phyloP scores from a whole-genome alignment of 2,888 invertebrate genomes.

The Altica lythri region DNA sequence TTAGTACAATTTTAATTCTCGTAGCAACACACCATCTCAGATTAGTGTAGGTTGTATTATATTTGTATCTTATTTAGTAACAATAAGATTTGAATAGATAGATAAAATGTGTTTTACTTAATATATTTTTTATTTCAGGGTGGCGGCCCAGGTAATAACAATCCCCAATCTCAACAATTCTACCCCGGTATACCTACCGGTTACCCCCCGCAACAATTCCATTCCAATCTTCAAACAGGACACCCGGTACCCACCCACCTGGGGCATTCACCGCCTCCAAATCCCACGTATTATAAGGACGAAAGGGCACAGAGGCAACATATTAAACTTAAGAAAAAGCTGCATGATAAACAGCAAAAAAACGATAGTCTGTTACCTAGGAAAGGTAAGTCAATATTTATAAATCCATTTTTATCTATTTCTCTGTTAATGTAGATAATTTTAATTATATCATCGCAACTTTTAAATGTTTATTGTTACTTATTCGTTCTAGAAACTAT shows the following conservation, averaged over 20 bases:
- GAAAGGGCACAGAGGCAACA: slow-evolving; percentile 79
- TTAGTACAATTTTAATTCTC: no score
- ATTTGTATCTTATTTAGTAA: no score
- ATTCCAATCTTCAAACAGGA: slow-evolving; percentile 62
- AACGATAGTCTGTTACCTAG: slow-evolving; percentile 52
- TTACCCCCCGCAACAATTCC: slow-evolving; percentile 56
- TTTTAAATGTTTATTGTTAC: no score
- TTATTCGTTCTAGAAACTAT: no score
- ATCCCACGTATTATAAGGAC: slow-evolving; percentile 70
- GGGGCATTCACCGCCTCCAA: slow-evolving; percentile 71
- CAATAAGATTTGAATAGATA: no score
- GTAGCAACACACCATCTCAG: no score
- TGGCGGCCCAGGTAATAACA: slow-evolving; percentile 73
- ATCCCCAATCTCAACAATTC: slow-evolving; percentile 71
- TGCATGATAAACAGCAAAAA: slow-evolving; percentile 62
- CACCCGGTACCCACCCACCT: slow-evolving; percentile 63
- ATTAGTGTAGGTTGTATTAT: no score
- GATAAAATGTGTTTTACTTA: no score
- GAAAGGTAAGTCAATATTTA: no score
- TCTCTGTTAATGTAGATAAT: no score
- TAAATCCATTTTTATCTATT: no score
- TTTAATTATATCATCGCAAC: no score
- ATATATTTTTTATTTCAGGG: slow-evolving; percentile 43
- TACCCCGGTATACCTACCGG: slow-evolving; percentile 60
- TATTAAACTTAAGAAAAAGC: slow-evolving; percentile 75